These are phyloP conservation scores for Heliconius hewitsoni DNA, from an alignment of 1,140 invertebrate genomes.

Conservation along the genomic window DNA sequence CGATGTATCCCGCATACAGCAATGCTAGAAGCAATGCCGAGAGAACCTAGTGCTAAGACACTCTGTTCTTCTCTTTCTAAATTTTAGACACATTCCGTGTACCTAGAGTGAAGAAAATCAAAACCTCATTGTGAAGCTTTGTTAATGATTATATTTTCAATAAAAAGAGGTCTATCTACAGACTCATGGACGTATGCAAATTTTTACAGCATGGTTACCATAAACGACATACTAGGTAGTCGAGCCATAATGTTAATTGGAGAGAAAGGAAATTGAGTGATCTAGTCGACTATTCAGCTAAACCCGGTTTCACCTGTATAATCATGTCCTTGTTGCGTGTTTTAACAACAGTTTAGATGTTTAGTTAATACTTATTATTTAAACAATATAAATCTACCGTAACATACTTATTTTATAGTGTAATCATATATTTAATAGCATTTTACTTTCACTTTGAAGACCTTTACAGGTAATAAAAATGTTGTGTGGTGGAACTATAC, in stretches of 20 bases:
- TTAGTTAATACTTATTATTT: neutral
- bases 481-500: no score
- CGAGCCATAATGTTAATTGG: slow-evolving; percentile 31
- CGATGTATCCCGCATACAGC: no score
- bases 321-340: slow-evolving; percentile 34
- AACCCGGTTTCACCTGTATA: slow-evolving; percentile 38
- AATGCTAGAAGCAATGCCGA: no score
- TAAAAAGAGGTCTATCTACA: neutral
- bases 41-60: no score
- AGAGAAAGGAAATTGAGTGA: slow-evolving; percentile 44
- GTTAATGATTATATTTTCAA: no score
- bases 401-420: no score
- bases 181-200: neutral
- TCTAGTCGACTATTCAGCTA: slow-evolving; percentile 35
- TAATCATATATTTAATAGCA: no score
- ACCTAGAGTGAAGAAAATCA: neutral
- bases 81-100: neutral
- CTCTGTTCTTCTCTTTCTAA: no score
- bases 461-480: no score
- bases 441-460: no score
- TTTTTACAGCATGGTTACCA: slow-evolving; percentile 4
- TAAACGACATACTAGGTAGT: neutral
- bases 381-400: no score
- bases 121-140: no score
- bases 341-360: slow-evolving; percentile 33